Evolutionary conservation across 2,888 invertebrate genomes (phyloP).

Genomic region (Eristalinus aeneus): DNA sequence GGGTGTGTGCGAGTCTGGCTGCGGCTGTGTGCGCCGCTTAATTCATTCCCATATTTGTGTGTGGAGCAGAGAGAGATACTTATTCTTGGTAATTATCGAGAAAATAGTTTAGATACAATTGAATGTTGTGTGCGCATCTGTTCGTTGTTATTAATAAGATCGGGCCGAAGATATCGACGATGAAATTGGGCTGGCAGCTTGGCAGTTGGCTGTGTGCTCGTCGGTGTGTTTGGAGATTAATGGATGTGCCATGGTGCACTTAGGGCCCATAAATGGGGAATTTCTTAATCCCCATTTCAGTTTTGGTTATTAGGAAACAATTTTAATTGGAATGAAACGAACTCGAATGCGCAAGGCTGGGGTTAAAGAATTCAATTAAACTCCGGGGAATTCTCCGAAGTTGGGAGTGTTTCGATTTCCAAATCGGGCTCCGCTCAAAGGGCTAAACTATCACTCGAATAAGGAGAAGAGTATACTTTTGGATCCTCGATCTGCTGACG

Average conservation of each 20-base stretch:
- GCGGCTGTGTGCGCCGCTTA: slow-evolving; percentile 2
- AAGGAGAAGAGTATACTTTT: background rate
- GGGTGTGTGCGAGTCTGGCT: slow-evolving; percentile 1
- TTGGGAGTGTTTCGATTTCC: background rate
- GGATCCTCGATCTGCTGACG: background rate
- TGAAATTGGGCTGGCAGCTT: slow-evolving; percentile 51
- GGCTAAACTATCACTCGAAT: background rate
- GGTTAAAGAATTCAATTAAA: slow-evolving; percentile 50
- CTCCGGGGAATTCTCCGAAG: slow-evolving; percentile 9
- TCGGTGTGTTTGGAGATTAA: slow-evolving; percentile 62
- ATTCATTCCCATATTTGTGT: slow-evolving; percentile 52
- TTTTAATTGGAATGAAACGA: slow-evolving; percentile 63
- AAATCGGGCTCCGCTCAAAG: background rate
- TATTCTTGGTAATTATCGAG: slow-evolving; percentile 66
- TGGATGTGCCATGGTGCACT: slow-evolving; percentile 60
- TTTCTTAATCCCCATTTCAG: slow-evolving; percentile 55
- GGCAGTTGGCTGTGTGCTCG: background rate
- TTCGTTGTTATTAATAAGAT: slow-evolving; percentile 67
- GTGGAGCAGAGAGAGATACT: slow-evolving; percentile 31
- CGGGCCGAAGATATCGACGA: slow-evolving; percentile 58
- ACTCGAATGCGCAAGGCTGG: slow-evolving; percentile 20
- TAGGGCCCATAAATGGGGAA: slow-evolving; percentile 65
- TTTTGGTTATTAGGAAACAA: slow-evolving; percentile 61
- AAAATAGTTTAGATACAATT: slow-evolving; percentile 68
- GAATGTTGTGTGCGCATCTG: slow-evolving; percentile 67